Evolutionary conservation across 2,888 invertebrate genomes (phyloP).

Genomic region (Dolichopus griseipennis): DNA sequence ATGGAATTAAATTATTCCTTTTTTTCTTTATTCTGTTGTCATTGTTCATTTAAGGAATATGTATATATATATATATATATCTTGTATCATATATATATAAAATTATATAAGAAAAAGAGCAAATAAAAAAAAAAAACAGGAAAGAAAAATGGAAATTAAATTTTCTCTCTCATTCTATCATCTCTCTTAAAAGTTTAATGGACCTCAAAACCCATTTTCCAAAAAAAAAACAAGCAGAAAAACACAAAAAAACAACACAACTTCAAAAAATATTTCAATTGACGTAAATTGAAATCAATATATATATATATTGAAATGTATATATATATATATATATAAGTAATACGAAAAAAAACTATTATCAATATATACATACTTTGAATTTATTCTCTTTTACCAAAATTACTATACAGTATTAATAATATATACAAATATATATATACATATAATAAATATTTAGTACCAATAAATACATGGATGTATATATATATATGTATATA

Average conservation of each 20-base stretch:
- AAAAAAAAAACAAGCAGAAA: too few relatives aligned
- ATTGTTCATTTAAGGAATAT: neutral
- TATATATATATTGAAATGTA: neutral
- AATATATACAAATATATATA: neutral
- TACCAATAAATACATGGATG: too few relatives aligned
- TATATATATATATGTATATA: neutral
- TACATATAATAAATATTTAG: neutral
- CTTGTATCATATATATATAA: too few relatives aligned
- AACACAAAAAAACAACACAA: neutral
- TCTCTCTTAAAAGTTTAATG: neutral
- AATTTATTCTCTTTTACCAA: neutral
- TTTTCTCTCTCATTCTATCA: neutral
- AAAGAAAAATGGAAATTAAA: neutral
- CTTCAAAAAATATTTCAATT: conserved; percentile 2
- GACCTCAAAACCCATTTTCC: neutral
- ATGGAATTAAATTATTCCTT: neutral
- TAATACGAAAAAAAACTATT: too few relatives aligned
- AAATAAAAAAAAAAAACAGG: neutral
- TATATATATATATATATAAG: too few relatives aligned
- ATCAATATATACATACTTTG: too few relatives aligned
- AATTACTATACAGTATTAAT: neutral
- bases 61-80: too few relatives aligned
- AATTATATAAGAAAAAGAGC: neutral
- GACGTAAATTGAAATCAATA: conserved; percentile 4
- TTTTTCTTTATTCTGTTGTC: neutral